These are phyloP conservation scores for Bombus consobrinus DNA, from an alignment of 1,140 invertebrate genomes.

Conservation along the genomic window DNA sequence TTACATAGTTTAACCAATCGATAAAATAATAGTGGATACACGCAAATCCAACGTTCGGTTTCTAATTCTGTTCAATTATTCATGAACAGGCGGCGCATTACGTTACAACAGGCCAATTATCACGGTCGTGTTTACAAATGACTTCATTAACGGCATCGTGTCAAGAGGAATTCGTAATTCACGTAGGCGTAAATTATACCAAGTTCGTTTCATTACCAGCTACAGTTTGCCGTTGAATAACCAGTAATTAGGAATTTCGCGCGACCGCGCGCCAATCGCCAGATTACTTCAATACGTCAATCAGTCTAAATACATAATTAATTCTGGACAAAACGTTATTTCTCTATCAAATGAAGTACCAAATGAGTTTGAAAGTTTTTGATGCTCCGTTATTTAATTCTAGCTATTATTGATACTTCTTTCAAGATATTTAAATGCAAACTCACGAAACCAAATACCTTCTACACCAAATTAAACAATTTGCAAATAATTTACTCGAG, in stretches of 20 bases:
- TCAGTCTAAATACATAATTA: not conserved
- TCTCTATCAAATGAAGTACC: not conserved
- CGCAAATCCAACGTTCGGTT: not conserved
- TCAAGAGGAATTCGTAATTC: slow-evolving; percentile 29
- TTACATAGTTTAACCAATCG: no score
- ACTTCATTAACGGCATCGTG: slow-evolving; percentile 18
- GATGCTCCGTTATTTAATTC: not conserved
- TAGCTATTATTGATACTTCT: fast-evolving
- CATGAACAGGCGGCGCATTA: not conserved
- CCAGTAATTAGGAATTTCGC: slow-evolving; percentile 2
- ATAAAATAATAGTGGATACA: not conserved
- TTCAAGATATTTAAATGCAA: no score
- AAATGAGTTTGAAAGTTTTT: not conserved
- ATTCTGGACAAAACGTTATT: not conserved
- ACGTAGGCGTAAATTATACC: slow-evolving; percentile 13
- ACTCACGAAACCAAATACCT: no score
- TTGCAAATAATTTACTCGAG: not conserved
- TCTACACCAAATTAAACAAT: no score
- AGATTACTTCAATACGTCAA: not conserved
- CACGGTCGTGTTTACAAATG: slow-evolving; percentile 6
- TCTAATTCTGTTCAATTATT: slow-evolving; percentile 31
- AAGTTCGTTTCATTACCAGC: not conserved
- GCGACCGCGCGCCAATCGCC: not conserved
- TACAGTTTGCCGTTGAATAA: slow-evolving; percentile 7
- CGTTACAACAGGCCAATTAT: slow-evolving; percentile 29